Base-by-base conservation (phyloP, 1,140 invertebrate genomes). In the Uloborus diversus region DNA sequence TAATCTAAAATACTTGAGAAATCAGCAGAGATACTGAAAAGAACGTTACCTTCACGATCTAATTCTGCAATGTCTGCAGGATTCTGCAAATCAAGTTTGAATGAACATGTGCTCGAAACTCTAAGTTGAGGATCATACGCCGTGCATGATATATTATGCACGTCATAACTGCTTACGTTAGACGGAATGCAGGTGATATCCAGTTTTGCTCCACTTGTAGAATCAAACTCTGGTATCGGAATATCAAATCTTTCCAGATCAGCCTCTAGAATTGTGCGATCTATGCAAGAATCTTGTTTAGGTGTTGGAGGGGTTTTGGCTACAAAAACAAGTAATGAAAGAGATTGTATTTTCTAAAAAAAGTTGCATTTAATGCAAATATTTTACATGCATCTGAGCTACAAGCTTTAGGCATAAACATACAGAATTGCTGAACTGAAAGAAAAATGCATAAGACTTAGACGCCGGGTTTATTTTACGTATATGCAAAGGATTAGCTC, bases 161-260 rank as follows among this genome's bases (percentile, higher is more conserved):
- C 28, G 9, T 2, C 35, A 64, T 64, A 75, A 32, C 20, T 61
- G 7, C 23, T 61, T 4, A 75, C 33, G n/a, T 25, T 49, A 27
- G 20, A 9, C 23, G 71, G 71, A 4, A 25, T 5, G 25, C 71
- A 75, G 17, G 30, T 23, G 0, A 32, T 25, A 23, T 62, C n/a
- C 33, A 75, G 27, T 14, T n/a, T 51, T 32, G n/a, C 42, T 25
- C 71, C 71, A 64, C 1, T 64, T n/a, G 59, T 35, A 49, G 71
- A 75, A 14, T 17, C 59, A 33, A 75, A 75, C 9, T 75, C 4
- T 1, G 71, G 71, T 3, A 33, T 5, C 33, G 23, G 23, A 17
- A 51, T 33, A 9, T 51, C n/a, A 64, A 75, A 62, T 1, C 17
- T 30, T 17, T n/a, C 1, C 17, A 75, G n/a, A n/a, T 64, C 32